Base-by-base conservation (phyloP, 2,888 invertebrate genomes). In the Caenorhabditis sp. region DNA sequence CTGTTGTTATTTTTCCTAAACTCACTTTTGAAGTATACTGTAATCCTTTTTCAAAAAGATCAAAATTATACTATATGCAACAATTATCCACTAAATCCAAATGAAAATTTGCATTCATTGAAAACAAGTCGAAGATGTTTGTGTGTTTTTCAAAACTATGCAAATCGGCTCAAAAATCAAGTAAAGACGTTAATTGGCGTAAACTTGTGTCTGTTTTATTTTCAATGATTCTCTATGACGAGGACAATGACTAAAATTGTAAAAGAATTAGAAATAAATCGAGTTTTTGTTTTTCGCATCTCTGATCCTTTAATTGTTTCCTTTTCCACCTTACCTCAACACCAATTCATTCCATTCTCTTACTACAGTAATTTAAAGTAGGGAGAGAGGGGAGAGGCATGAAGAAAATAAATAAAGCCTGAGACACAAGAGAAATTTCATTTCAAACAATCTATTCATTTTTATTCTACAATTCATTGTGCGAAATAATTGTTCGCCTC, bases 271-370 rank as follows among this genome's bases (percentile, higher is more conserved):
- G 63, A 36, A 58, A 58, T 27, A 74, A 74, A 74, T 74, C 69
- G 57, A 74, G 69, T 74, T 74, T 69, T 65, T 69, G 69, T 74
- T 74, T 69, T 65, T 69, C 74, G 69, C 62, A 69, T 70, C 69
- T 74, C 69, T 74, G 69, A 73, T 73, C 73, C 73, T 66, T 68
- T 73, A 73, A 73, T 73, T 38, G 21, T 26, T 53, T 26, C 36
- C 36, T n/a, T 38, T 58, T 58, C 17, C 31, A 31, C 31, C 31
- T 31, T 31, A 31, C 31, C 31, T 10, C 31, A 31, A 43, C 43
- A 43, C 17, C 17, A 10, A 10, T 43, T 43, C 17, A 10, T 43
- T 43, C 12, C 12, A 43, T 17, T 17, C 17, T 17, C 12, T 43
- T 17, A 43, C 43, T 43, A 43, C 43, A 43, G 43, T 43, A 43